Evolutionary conservation across 2,797 vertebrate genomes (phyloP), one percentile per base, ranked within the genome.

Genomic region (Falco novaeseelandiae): DNA sequence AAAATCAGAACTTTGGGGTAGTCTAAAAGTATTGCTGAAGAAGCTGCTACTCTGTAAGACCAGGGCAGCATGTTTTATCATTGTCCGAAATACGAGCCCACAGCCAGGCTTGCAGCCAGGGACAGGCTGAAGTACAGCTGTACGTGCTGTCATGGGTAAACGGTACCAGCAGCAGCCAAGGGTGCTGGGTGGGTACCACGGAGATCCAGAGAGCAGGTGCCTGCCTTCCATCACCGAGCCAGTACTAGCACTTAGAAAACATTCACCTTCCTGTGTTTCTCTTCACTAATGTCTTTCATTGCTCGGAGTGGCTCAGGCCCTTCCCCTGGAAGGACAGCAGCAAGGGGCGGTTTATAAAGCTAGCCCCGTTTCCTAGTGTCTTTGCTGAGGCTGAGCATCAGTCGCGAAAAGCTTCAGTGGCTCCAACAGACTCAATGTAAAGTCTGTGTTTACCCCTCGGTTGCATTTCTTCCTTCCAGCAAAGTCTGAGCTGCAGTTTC

Each of bases 1-100:
- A 67, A 97, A 93, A 91, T 73, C 38, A 59, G 84, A 90, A 95
- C 95, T 96, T 10, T 67, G 49, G n/a, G 30, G 30, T 77, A 52
- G 29, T 71, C n/a, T 69, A 4, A n/a, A 63, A 52, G 40, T 71
- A 34, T 46, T 76, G 51, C 80, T 86, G 74, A 73, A 73, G 70
- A 84, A 88, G 59, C 63, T 74, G 13, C 54, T 87, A 2, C 54
- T 70, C 30, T 58, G 16, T 52, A 62, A 81, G 70, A 67, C n/a
- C 21, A 14, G 34, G n/a, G 42, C 51, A 81, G 44, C 6, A 4
- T 34, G 27, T 55, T 88, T 84, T 78, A 6, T 81, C 69, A 40
- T 49, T 40, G 48, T 61, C 65, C 46, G 29, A 48, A n/a, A 30
- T 27, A 29, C 58, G 58, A 23, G 27, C 59, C 65, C 51, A 22